These are phyloP conservation scores for Thereva unica DNA, from an alignment of 2,888 invertebrate species.

Conservation along the genomic window DNA sequence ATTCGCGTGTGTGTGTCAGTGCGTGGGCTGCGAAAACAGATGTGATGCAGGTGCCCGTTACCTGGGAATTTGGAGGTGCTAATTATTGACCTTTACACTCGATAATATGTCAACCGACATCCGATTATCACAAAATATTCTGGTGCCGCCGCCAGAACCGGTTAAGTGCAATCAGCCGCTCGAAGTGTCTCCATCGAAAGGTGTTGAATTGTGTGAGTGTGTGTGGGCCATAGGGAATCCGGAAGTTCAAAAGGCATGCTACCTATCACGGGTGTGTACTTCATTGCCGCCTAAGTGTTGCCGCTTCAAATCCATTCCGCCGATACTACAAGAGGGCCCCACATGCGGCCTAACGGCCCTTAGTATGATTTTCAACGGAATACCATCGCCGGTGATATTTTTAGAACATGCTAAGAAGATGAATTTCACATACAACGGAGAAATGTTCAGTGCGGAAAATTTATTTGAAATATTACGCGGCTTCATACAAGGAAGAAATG, in stretches of 20 bases:
- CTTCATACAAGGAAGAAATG: constrained; percentile 31
- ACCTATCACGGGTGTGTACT: constrained; percentile 61
- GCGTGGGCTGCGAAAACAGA: no score
- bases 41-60: no score
- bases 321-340: constrained; percentile 61
- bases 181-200: constrained; percentile 9
- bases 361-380: constrained; percentile 72
- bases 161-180: not conserved
- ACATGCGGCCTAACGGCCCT: constrained; percentile 90
- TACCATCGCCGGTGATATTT: constrained; percentile 62
- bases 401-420: constrained; percentile 66
- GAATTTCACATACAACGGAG: constrained; percentile 80
- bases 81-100: no score
- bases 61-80: no score
- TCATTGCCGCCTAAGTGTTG: constrained; percentile 60
- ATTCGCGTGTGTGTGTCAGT: no score
- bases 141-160: not conserved
- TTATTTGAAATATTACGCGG: constrained; percentile 62
- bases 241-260: constrained; percentile 65
- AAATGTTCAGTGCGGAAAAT: constrained; percentile 81
- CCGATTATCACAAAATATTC: not conserved
- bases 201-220: constrained; percentile 56
- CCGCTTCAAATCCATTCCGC: constrained; percentile 55
- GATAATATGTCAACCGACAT: no score
- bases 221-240: constrained; percentile 64